Base-by-base conservation (phyloP, 2,797 vertebrate species). In the Dendrocincla fuliginosa region DNA sequence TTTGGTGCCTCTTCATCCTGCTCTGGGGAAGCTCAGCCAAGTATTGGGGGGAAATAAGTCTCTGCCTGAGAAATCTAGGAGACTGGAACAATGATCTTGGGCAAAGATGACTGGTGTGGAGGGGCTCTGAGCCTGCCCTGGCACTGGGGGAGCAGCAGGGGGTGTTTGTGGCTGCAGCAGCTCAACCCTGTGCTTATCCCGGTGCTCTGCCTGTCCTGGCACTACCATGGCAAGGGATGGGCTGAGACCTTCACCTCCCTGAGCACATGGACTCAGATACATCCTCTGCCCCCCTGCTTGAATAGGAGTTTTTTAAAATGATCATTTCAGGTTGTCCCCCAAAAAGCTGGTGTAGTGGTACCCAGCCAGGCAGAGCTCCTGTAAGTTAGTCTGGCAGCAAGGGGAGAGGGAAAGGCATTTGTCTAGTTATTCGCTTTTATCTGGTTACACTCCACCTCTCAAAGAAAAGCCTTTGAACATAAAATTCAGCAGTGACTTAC, bases 71-170 rank as follows among this genome's bases (percentile, higher is more conserved):
- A 2, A 32, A 3, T 5, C 3, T 0, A 6, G 32, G 35, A 46
- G 23, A 5, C 8, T 78, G 49, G n/a, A 67, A 2, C 13, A 22
- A 49, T 13, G 61, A 5, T 35, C 16, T 24, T 64, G 35, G 39
- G 17, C 10, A 2, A 3, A 57, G 53, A 1, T 30, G 37, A 13
- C 9, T 2, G 6, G 3, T 2, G 12, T 6, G 32, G 2, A 4
- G 56, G 44, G 41, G 55, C 24, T 83, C 22, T 8, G 83, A 81
- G 77, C 14, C 14, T 30, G 61, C 27, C 13, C 56, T 27, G 71
- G 11, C 44, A 46, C 50, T 77, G 63, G 4, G 10, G 53, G 25
- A 50, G 73, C 35, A 47, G 55, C 37, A 5, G 3, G 22, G 30
- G n/a, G 8, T 32, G 10, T 3, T 55, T 69, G 63, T 42, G 86